Conservation (phyloP, 2,888 invertebrate genomes). For the Pilophorus perplexus region DNA sequence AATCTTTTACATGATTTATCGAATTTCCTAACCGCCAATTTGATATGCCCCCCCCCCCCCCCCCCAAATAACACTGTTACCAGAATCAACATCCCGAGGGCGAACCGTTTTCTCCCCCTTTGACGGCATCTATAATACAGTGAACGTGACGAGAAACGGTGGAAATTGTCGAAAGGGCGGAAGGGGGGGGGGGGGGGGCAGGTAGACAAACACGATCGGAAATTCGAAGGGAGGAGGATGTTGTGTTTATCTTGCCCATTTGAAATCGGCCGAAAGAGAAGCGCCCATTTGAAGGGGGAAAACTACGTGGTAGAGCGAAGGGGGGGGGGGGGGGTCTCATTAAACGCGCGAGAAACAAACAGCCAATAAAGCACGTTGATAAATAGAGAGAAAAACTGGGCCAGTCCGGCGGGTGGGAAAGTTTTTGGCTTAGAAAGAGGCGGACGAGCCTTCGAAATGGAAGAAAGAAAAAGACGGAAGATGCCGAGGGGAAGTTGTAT, state of each 20-base stretch:
- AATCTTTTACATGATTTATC: too few species aligned
- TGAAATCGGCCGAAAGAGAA: constrained; percentile 11
- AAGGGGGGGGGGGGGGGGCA: too few species aligned
- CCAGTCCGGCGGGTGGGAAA: background rate
- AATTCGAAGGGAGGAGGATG: background rate
- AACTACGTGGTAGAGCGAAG: too few species aligned
- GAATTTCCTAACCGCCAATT: too few species aligned
- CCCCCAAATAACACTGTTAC: too few species aligned
- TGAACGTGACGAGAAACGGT: too few species aligned
- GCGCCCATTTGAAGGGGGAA: background rate
- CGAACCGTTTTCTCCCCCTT: too few species aligned
- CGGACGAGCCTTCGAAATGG: background rate
- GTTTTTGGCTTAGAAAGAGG: background rate
- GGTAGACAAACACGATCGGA: too few species aligned
- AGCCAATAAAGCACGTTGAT: constrained; percentile 24
- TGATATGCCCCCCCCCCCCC: too few species aligned
- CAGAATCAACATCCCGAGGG: too few species aligned
- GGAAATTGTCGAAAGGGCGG: too few species aligned
- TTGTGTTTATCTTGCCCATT: constrained; percentile 24
- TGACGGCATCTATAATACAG: too few species aligned
- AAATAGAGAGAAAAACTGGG: constrained; percentile 28
- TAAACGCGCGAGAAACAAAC: constrained; percentile 30
- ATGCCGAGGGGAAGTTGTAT: background rate
- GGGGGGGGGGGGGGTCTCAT: constrained; percentile 12
- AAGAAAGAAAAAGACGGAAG: background rate